Evolutionary conservation across 1,140 invertebrate genomes (phyloP).

Genomic region (Drosophila pruinosa): DNA sequence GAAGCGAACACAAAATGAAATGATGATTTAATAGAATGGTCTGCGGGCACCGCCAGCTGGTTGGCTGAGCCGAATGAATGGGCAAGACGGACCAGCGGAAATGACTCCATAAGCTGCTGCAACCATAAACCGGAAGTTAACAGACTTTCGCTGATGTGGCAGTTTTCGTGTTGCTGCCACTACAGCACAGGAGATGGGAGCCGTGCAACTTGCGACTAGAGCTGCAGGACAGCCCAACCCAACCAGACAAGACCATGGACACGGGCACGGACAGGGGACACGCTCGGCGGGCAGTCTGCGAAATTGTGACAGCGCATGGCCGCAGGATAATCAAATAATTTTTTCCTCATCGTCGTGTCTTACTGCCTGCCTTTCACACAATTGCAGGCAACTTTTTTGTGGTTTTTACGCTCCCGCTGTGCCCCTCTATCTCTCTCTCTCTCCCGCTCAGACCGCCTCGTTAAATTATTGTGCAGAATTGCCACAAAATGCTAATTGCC

Average conservation of each 20-base stretch:
- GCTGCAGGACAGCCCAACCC: neutral
- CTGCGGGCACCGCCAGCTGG: conserved; percentile 78
- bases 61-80: conserved; percentile 75
- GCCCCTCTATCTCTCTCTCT: no score
- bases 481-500: conserved; percentile 80
- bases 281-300: conserved; percentile 72
- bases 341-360: conserved; percentile 35
- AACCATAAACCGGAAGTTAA: conserved; percentile 81
- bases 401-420: conserved; percentile 33
- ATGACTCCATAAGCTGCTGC: conserved; percentile 80
- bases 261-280: conserved; percentile 14
- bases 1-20: conserved; percentile 55
- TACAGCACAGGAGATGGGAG: conserved; percentile 4
- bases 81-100: conserved; percentile 56
- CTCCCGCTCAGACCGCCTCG: conserved; percentile 23
- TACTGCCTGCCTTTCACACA: conserved; percentile 16
- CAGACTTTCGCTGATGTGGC: conserved; percentile 81
- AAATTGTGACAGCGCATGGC: conserved; percentile 80
- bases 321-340: conserved; percentile 81
- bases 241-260: neutral
- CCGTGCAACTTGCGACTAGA: conserved; percentile 1
- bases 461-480: conserved; percentile 78
- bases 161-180: conserved; percentile 56
- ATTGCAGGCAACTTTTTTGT: conserved; percentile 50
- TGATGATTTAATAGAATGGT: conserved; percentile 81